A percentile compares a stretch with the other conserved stretches of the same genome.
Conservation (phyloP, 2,113 vertebrate genomes). For the Dasyurus viverrinus region DNA sequence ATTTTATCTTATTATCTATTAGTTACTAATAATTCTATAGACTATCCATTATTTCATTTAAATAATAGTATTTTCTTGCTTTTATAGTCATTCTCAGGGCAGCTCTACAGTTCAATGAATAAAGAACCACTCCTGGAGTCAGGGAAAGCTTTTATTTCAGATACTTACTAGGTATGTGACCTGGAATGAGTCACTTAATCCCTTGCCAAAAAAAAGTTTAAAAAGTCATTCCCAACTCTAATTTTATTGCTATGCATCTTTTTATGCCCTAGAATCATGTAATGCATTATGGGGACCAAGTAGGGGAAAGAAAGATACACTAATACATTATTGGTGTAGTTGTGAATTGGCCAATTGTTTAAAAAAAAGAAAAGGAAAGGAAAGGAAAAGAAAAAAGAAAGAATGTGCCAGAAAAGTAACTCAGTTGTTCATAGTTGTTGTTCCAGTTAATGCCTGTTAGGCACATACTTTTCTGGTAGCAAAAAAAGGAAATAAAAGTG, state of each 20-base stretch:
- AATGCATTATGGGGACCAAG: neutral
- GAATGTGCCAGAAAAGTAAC: neutral
- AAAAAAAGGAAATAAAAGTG: neutral
- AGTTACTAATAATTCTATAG: conserved; percentile 27
- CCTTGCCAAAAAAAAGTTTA: no score
- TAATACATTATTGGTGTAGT: neutral
- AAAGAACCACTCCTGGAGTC: no score
- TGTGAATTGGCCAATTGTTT: neutral
- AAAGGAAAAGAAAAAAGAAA: no score
- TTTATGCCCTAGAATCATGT: neutral
- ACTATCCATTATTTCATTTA: conserved; percentile 54
- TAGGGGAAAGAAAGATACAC: neutral
- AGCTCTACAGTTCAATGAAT: no score
- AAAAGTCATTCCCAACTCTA: conserved; percentile 22
- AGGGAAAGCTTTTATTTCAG: no score
- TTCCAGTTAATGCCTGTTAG: neutral
- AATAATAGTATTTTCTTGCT: conserved; percentile 57
- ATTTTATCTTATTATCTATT: no score
- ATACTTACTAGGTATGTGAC: no score
- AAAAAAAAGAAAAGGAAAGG: no score
- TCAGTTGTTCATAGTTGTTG: neutral
- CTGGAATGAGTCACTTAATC: no score
- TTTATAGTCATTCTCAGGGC: conserved; percentile 30
- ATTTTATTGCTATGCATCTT: conserved; percentile 37
- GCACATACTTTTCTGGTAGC: neutral